Base-by-base conservation (phyloP, 2,888 invertebrate species). In the Punctoribates punctum region DNA sequence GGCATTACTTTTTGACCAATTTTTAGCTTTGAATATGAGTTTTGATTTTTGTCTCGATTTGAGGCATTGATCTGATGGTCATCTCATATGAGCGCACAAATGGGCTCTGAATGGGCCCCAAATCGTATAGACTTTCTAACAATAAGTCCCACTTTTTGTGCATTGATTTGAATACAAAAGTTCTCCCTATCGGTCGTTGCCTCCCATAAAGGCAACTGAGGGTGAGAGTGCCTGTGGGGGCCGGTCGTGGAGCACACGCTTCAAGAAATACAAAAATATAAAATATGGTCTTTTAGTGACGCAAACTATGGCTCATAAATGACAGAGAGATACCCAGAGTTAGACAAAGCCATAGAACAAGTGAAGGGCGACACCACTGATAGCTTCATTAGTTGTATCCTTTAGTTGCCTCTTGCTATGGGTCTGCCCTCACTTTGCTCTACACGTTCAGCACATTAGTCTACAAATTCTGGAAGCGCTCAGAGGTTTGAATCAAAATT, bases 181-280 rank as follows among this genome's bases (percentile, higher is more conserved):
- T 13, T 65, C 72, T 72, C 48, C 72, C 72, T 48, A 46, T 72
- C 72, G 72, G 72, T 48, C 72, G 46, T 72, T 72, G 46, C 72
- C 42, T 20, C 72, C 48, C 72, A 72, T n/a, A 42, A 25, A 72
- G 48, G 48, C 25, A 48, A 46, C 23, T 0, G 65, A 34, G 15
- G 34, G 27, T 20, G 67, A n/a, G 25, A 46, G 42, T n/a, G 70
- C 38, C 27, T 27, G 54, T 20, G 38, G 34, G 65, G 38, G 38
- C 38, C 65, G 34, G 25, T 38, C 23, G 46, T 13, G 48, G 27
- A 72, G 46, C 72, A 72, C 46, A 46, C 46, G 72, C 42, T 72
- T 46, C 46, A 72, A 72, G 72, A 48, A 72, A 25, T 67, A 67
- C 67, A 72, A 42, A 67, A 72, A 72, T 72, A 72, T 72, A 48